Evolutionary conservation across 2,797 vertebrate genomes (phyloP).

Genomic region (Spinibarbus caldwelli): DNA sequence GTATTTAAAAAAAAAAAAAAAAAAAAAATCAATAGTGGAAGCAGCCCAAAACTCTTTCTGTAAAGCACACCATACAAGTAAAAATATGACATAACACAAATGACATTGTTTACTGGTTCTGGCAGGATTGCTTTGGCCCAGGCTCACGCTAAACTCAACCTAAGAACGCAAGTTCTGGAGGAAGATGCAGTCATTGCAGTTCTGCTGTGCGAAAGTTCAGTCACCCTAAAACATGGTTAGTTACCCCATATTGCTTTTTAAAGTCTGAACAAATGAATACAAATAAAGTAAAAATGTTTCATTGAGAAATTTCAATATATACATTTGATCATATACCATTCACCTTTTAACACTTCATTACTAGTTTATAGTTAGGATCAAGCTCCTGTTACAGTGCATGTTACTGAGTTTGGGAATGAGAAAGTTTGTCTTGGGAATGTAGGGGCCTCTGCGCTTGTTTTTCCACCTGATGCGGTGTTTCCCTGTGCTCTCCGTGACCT

Average conservation of each 20-base stretch:
- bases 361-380: not conserved
- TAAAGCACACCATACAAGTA: not conserved
- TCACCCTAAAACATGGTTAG: constrained; percentile 88
- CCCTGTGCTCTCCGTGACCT: constrained; percentile 82
- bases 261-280: not conserved
- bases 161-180: no score
- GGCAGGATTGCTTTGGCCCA: constrained; percentile 89
- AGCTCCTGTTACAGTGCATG: not conserved
- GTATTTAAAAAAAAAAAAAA: no score
- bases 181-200: constrained; percentile 92
- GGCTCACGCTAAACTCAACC: constrained; percentile 93
- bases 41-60: no score
- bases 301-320: not conserved
- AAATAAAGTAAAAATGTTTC: no score
- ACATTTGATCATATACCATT: not conserved
- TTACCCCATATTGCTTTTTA: not conserved
- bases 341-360: not conserved
- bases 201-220: constrained; percentile 89
- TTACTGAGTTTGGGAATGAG: not conserved
- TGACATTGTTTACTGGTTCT: constrained; percentile 37
- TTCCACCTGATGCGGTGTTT: constrained; percentile 87
- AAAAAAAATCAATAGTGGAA: no score
- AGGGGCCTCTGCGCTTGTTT: constrained; percentile 84
- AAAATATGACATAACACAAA: no score
- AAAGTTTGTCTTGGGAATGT: constrained; percentile 54